Percentiles rank a stretch among this genome's conserved stretches.
Conservation (phyloP, 2,113 vertebrate genomes). For the Sander vitreus region DNA sequence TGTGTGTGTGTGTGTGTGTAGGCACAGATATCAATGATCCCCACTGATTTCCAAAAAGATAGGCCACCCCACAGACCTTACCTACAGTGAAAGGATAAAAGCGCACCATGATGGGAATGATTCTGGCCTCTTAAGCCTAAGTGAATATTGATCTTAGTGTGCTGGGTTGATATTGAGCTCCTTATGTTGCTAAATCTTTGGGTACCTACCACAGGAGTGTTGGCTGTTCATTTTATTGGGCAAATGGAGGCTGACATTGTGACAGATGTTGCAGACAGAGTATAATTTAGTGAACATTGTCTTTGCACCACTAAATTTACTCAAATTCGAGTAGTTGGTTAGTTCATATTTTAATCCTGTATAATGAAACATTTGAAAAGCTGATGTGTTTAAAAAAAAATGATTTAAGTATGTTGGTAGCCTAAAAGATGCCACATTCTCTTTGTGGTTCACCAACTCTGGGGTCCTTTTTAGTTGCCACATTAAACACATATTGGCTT, state of each 20-base stretch:
- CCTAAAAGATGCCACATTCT: neutral
- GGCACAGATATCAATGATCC: slow-evolving; percentile 67
- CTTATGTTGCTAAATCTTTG: slow-evolving; percentile 63
- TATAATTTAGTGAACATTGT: neutral
- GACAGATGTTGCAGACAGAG: slow-evolving; percentile 5
- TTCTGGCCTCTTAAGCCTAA: slow-evolving; percentile 75
- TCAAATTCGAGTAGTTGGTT: neutral
- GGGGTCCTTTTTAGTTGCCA: neutral
- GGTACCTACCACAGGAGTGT: slow-evolving; percentile 39
- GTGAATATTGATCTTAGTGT: slow-evolving; percentile 79
- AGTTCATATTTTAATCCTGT: neutral
- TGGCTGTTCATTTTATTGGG: slow-evolving; percentile 43
- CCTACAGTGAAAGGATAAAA: slow-evolving; percentile 69
- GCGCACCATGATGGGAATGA: slow-evolving; percentile 65
- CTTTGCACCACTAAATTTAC: neutral
- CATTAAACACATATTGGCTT: neutral
- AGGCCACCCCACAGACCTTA: slow-evolving; percentile 41
- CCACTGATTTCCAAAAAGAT: slow-evolving; percentile 62
- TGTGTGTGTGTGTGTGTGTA: slow-evolving; percentile 48
- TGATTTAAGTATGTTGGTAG: neutral
- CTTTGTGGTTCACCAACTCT: neutral
- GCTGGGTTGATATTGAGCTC: slow-evolving; percentile 70
- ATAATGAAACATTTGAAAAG: neutral
- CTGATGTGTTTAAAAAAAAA: neutral
- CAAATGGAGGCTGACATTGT: slow-evolving; percentile 18